Evolutionary conservation across 2,113 vertebrate genomes (phyloP), one percentile per base, ranked within the genome.

Genomic region (Daboia siamensis): DNA sequence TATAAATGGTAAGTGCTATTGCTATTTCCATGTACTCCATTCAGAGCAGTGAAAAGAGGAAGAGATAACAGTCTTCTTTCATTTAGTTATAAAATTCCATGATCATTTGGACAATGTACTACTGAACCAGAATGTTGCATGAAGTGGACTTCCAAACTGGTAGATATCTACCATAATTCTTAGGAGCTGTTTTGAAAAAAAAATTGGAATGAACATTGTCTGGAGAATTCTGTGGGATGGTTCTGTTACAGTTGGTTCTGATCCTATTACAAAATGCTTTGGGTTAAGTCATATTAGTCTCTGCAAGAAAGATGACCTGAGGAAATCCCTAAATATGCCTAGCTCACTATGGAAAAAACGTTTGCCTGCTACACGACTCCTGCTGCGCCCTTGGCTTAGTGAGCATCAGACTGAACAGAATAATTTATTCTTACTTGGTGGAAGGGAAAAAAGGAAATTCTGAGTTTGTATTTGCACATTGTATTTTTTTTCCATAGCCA

Each of bases 191-290:
- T 89, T 87, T 89, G 13, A 93, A 94, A 93, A 93, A 96, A 96
- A 92, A 95, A 94, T 90, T 90, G 56, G 92, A 93, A 93, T 93
- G 61, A 94, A 0, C 92, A 89, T 93, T 93, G 52, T 95, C 46
- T 91, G 94, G 10, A 80, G 84, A 93, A 92, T 93, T 24, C 48
- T 52, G 39, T 33, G 90, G 52, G 85, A 95, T 96, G 80, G 33
- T 91, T n/a, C 89, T 88, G 39, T 64, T 91, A 59, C 2, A 23
- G 13, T 0, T 94, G 91, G n/a, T 93, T 94, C 56, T 1, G 0
- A 92, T 44, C 85, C 54, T 24, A 3, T 88, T 1, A 2, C 86
- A 93, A 93, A 44, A 90, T n/a, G 46, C 9, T 89, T 91, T 11
- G 29, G 80, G 33, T 55, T 93, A 48, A 39, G 84, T 12, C 92